Evolutionary conservation across 2,113 vertebrate species (phyloP).

Genomic region (Centropus bengalensis): DNA sequence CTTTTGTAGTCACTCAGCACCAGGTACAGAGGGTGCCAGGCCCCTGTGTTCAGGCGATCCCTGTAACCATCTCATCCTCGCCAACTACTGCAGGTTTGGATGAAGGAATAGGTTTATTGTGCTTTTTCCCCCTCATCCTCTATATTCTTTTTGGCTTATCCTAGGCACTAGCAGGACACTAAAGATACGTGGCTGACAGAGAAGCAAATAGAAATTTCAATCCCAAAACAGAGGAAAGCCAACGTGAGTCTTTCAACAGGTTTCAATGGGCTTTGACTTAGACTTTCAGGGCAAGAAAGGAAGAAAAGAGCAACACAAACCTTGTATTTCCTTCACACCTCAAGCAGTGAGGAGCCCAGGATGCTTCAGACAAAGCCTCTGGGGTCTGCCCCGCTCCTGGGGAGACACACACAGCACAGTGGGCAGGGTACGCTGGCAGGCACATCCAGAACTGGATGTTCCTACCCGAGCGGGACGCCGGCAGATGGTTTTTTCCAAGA

Average conservation of each 20-base stretch:
- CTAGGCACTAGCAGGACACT: background rate
- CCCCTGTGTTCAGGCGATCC: background rate
- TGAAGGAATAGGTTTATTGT: background rate
- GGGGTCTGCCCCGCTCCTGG: rapidly evolving
- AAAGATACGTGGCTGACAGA: background rate
- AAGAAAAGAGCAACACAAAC: background rate
- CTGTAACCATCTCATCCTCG: background rate
- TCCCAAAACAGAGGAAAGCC: background rate
- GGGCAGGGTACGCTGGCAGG: rapidly evolving
- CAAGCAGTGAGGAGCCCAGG: background rate
- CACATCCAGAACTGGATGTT: background rate
- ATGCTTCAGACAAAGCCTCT: background rate
- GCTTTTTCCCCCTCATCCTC: background rate
- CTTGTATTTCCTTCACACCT: rapidly evolving
- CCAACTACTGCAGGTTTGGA: background rate
- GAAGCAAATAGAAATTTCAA: background rate
- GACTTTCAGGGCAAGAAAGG: background rate
- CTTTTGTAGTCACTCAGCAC: background rate
- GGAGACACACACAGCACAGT: rapidly evolving
- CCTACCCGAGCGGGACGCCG: background rate
- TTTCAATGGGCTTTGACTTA: background rate
- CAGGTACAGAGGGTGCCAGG: background rate
- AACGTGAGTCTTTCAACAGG: rapidly evolving
- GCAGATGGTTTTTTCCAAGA: background rate
- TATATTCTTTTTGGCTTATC: background rate